Base-by-base conservation (phyloP, 2,113 vertebrate species). In the Plecturocebus donacophilus region DNA sequence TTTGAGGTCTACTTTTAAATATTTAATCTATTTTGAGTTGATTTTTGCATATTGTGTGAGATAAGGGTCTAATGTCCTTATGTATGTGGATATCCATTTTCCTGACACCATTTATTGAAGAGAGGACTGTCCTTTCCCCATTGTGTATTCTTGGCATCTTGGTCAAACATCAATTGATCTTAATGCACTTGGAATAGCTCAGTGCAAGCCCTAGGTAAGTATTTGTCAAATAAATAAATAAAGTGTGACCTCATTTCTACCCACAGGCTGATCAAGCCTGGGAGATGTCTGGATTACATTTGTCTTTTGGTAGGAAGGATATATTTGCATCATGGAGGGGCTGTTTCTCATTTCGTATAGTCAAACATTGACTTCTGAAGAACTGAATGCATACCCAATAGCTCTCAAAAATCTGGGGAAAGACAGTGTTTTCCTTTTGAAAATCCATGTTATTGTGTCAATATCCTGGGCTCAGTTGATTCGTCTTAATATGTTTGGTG, bases 211-310 rank as follows among this genome's bases (percentile, higher is more conserved):
- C 17, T 88, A 40, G 73, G 61, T 83, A 79, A 95, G 47, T 83
- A 84, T 97, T 93, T 97, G 91, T 86, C 96, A 89, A 92, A 88
- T 42, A 94, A 94, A 92, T 97, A 94, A 96, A 87, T 92, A 87
- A 76, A 85, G 23, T 45, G 12, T 96, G 90, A 90, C 79, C 71
- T 97, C 49, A 90, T 56, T 82, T 73, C 73, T 49, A 66, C 17
- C 49, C 40, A 79, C 61, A 80, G 66, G 85, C 70, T 87, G 49
- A 47, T 32, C 61, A 86, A 32, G 17, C 61, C 86, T 64, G 3
- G 52, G 35, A n/a, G 38, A 68, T 3, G 38, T 93, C 82, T 61
- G 82, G 71, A 89, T 87, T 86, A 27, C 11, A 12, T 91, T 83
- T 83, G 64, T 76, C 47, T 88, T 85, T 85, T 23, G 54, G 52